Conservation (phyloP, 2,797 vertebrate genomes). For the Notoglanidium macrostoma region DNA sequence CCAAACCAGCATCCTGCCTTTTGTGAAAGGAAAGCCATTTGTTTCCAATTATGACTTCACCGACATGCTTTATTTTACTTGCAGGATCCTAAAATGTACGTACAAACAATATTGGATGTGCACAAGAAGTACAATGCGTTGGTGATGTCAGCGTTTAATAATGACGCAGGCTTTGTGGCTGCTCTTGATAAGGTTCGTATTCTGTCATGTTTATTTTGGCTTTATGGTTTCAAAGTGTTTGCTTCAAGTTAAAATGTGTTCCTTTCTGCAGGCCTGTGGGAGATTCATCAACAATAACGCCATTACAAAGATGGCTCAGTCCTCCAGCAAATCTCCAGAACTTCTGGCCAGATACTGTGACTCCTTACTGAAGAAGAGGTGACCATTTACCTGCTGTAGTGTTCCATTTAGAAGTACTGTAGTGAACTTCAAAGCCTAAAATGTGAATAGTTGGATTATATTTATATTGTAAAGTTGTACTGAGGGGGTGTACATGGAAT, state of each 20-base stretch:
- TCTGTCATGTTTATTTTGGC: not conserved
- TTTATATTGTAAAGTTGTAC: not conserved
- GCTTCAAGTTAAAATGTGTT: not conserved
- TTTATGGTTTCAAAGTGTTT: not conserved
- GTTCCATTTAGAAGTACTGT: not conserved
- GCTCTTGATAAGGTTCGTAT: constrained; percentile 89
- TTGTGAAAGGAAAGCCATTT: not conserved
- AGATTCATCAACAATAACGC: constrained; percentile 92
- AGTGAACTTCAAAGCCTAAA: not conserved
- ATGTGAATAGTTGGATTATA: not conserved
- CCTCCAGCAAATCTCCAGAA: constrained; percentile 95
- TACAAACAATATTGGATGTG: constrained; percentile 97
- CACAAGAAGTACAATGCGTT: constrained; percentile 98
- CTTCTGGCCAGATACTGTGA: constrained; percentile 88
- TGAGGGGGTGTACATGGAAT: not conserved
- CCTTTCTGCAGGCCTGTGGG: constrained; percentile 84
- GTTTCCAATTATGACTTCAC: not conserved
- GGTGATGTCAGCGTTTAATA: constrained; percentile 99
- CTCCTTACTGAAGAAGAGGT: constrained; percentile 90
- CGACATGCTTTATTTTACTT: not conserved
- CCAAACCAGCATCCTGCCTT: constrained; percentile 6
- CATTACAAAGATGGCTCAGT: constrained; percentile 98
- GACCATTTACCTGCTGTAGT: constrained; percentile 31
- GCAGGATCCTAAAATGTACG: constrained; percentile 98
- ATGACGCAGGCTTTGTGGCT: constrained; percentile 96